phyloP scores from a whole-genome alignment of 2,888 invertebrate genomes.

The Drosophila prolongata region DNA sequence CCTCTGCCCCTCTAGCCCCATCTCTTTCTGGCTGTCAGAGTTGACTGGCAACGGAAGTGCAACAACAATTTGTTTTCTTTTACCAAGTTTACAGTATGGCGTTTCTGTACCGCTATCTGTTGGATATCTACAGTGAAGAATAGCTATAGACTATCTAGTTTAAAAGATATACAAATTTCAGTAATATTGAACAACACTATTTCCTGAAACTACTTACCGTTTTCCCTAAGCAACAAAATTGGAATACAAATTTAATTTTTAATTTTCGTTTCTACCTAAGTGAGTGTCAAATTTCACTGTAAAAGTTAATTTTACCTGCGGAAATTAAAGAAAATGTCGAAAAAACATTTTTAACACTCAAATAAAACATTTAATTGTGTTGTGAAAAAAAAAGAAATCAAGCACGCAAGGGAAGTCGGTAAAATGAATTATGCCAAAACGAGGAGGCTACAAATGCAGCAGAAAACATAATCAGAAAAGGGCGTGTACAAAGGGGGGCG shows the following conservation, averaged over 20 bases:
- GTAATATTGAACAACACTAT: background rate
- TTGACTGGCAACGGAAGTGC: constrained; percentile 60
- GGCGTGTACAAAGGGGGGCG: background rate
- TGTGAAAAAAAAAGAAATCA: constrained; percentile 45
- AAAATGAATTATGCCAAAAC: constrained; percentile 51
- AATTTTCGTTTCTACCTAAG: too few species aligned
- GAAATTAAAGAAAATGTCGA: constrained; percentile 54
- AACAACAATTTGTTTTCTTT: constrained; percentile 56
- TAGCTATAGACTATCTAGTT: constrained; percentile 7
- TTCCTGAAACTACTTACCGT: too few species aligned
- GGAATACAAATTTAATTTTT: too few species aligned
- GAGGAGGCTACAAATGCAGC: constrained; percentile 18
- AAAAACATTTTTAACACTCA: constrained; percentile 55
- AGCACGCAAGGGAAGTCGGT: constrained; percentile 54
- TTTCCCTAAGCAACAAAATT: too few species aligned
- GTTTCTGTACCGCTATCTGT: constrained; percentile 25
- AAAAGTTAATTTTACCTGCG: constrained; percentile 32
- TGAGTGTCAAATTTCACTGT: background rate
- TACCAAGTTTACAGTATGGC: constrained; percentile 41
- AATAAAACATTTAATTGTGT: constrained; percentile 17
- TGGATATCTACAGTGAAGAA: constrained; percentile 28
- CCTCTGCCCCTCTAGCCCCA: constrained; percentile 12
- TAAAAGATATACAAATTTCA: background rate
- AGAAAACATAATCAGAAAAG: constrained; percentile 17
- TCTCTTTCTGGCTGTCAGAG: constrained; percentile 40